Evolutionary conservation across 2,113 vertebrate species (phyloP).

Genomic region (Oncorhynchus gorbuscha): DNA sequence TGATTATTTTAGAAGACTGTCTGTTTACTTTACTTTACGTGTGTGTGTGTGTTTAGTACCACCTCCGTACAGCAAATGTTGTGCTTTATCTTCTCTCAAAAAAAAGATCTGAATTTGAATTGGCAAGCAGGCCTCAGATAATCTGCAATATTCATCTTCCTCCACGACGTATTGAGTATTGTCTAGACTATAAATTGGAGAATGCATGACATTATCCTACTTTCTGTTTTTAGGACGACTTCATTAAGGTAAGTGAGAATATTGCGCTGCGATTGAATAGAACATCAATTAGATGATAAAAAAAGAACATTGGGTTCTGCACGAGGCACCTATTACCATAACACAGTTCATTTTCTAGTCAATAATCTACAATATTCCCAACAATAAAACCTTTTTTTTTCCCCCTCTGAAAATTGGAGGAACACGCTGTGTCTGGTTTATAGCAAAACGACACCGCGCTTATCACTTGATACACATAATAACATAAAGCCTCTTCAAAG

Average conservation of each 20-base stretch:
- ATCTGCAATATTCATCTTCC: slow-evolving; percentile 40
- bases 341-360: slow-evolving; percentile 41
- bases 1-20: slow-evolving; percentile 14
- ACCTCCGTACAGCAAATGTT: slow-evolving; percentile 16
- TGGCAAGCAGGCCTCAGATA: slow-evolving; percentile 34
- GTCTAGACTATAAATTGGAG: slow-evolving; percentile 51
- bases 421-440: slow-evolving; percentile 39
- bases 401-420: slow-evolving; percentile 46
- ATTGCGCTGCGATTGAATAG: slow-evolving; percentile 53
- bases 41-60: slow-evolving; percentile 40
- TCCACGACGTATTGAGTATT: slow-evolving; percentile 34
- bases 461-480: background rate
- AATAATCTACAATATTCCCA: slow-evolving; percentile 40
- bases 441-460: background rate
- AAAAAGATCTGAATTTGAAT: slow-evolving; percentile 32
- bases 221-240: slow-evolving; percentile 46
- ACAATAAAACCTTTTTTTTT: slow-evolving; percentile 48
- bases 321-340: slow-evolving; percentile 55
- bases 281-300: slow-evolving; percentile 60
- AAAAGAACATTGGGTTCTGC: slow-evolving; percentile 43
- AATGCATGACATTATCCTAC: slow-evolving; percentile 57
- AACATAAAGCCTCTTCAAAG: background rate
- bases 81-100: slow-evolving; percentile 29
- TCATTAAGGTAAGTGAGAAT: slow-evolving; percentile 58
- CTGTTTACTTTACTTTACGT: slow-evolving; percentile 17